Conservation (phyloP, 2,113 vertebrate species). For the Aphyosemion australe region DNA sequence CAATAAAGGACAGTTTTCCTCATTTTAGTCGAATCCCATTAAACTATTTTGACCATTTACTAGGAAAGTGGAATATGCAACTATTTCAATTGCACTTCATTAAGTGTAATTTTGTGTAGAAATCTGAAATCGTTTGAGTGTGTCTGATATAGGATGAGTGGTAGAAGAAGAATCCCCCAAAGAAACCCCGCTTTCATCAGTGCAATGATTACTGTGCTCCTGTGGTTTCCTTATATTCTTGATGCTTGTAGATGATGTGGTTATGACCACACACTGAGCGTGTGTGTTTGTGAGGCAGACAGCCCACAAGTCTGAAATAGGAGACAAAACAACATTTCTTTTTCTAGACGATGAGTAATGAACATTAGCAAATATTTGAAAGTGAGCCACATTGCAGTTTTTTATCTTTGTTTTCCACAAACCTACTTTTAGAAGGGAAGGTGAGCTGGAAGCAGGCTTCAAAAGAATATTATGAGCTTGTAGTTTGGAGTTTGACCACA, state of each 20-base stretch:
- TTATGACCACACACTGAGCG: slow-evolving; percentile 57
- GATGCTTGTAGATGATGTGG: slow-evolving; percentile 64
- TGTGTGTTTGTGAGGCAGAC: slow-evolving; percentile 36
- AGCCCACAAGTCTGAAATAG: slow-evolving; percentile 60
- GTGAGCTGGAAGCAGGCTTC: slow-evolving; percentile 13
- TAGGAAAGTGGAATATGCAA: slow-evolving; percentile 47
- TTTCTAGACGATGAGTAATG: slow-evolving; percentile 42
- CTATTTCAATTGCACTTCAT: slow-evolving; percentile 62
- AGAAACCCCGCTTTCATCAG: slow-evolving; percentile 56
- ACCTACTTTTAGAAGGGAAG: slow-evolving; percentile 3
- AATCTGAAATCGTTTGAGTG: slow-evolving; percentile 51
- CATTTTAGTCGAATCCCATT: slow-evolving; percentile 42
- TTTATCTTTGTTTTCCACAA: neutral
- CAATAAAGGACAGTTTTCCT: slow-evolving; percentile 21
- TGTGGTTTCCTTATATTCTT: slow-evolving; percentile 63
- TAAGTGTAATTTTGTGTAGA: slow-evolving; percentile 70
- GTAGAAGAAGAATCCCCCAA: slow-evolving; percentile 23
- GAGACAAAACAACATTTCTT: slow-evolving; percentile 65
- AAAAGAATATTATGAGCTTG: slow-evolving; percentile 4
- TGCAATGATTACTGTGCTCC: slow-evolving; percentile 57
- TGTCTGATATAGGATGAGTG: slow-evolving; percentile 60
- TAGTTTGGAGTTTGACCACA: slow-evolving; percentile 49
- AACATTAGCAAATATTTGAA: slow-evolving; percentile 44
- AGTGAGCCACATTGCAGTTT: slow-evolving; percentile 7
- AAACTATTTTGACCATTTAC: slow-evolving; percentile 29